phyloP scores from a whole-genome alignment of 1,140 invertebrate species.

The Drosophila azteca region DNA sequence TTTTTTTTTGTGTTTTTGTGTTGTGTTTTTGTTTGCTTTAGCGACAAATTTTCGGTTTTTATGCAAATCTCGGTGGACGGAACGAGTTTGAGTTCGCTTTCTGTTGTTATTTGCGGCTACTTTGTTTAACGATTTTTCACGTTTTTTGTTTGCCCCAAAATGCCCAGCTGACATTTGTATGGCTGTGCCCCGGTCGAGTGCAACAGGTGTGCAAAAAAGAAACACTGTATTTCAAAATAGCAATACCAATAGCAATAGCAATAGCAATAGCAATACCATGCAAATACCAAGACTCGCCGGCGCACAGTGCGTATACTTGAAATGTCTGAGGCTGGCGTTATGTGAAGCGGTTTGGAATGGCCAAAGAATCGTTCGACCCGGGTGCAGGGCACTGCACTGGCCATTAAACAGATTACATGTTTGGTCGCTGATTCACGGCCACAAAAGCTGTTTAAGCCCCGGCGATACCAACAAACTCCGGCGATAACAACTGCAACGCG shows the following conservation, averaged over 20 bases:
- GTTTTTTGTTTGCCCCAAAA: slow-evolving; percentile 41
- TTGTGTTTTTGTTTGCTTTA: not conserved
- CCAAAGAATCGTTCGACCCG: slow-evolving; percentile 1
- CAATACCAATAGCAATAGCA: no score
- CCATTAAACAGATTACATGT: slow-evolving; percentile 76
- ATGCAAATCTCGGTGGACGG: slow-evolving; percentile 33
- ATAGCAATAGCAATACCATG: slow-evolving; percentile 1
- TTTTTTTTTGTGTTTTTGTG: not conserved
- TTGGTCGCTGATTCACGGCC: slow-evolving; percentile 63
- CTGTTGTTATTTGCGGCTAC: slow-evolving; percentile 21
- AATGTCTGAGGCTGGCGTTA: not conserved
- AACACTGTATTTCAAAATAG: slow-evolving; percentile 13
- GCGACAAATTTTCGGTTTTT: slow-evolving; percentile 23
- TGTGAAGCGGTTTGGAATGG: not conserved
- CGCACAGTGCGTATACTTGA: slow-evolving; percentile 37
- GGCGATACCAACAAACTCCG: slow-evolving; percentile 47
- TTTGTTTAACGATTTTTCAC: slow-evolving; percentile 41
- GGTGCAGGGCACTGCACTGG: slow-evolving; percentile 35
- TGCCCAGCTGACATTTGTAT: slow-evolving; percentile 30
- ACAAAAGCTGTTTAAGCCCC: slow-evolving; percentile 69
- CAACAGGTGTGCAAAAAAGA: slow-evolving; percentile 60
- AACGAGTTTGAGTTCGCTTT: slow-evolving; percentile 50
- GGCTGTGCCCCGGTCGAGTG: slow-evolving; percentile 19
- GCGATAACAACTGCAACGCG: slow-evolving; percentile 55
- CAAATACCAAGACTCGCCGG: slow-evolving; percentile 34